phyloP scores from a whole-genome alignment of 2,888 invertebrate genomes.

The Oegoconia quadripuncta region DNA sequence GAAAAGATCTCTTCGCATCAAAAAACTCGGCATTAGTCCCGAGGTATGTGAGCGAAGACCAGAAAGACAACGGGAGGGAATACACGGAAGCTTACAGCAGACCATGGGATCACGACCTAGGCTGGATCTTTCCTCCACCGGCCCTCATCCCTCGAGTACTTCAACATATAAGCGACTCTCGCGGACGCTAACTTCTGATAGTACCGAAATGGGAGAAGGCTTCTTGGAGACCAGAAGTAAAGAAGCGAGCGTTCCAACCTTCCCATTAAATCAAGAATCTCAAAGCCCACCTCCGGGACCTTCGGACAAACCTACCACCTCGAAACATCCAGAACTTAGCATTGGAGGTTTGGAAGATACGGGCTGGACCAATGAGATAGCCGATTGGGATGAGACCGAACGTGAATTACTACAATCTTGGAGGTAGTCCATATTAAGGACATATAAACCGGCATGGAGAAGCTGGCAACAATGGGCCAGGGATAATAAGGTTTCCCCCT shows the following conservation, averaged over 20 bases:
- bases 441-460: slow-evolving; percentile 17
- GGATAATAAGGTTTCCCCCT: too few relatives aligned
- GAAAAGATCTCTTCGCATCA: slow-evolving; percentile 9
- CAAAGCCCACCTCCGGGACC: slow-evolving; percentile 5
- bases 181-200: not conserved
- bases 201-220: slow-evolving; percentile 1
- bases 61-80: not conserved
- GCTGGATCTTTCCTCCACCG: slow-evolving; percentile 4
- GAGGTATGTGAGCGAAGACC: slow-evolving; percentile 6
- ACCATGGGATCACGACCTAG: slow-evolving; percentile 6
- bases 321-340: slow-evolving; percentile 2
- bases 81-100: slow-evolving; percentile 10
- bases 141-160: slow-evolving; percentile 9
- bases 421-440: slow-evolving; percentile 18
- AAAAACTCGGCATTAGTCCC: slow-evolving; percentile 6
- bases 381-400: not conserved
- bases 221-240: slow-evolving; percentile 1
- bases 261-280: slow-evolving; percentile 7
- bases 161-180: slow-evolving; percentile 6
- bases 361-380: slow-evolving; percentile 7
- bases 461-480: slow-evolving; percentile 7
- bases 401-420: too few relatives aligned
- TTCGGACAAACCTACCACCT: slow-evolving; percentile 2
- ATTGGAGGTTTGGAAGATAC: slow-evolving; percentile 14
- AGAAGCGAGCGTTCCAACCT: not conserved